Evolutionary conservation across 2,888 invertebrate species (phyloP), one percentile per base, ranked within the genome.

Genomic region (Branchellion lobata): DNA sequence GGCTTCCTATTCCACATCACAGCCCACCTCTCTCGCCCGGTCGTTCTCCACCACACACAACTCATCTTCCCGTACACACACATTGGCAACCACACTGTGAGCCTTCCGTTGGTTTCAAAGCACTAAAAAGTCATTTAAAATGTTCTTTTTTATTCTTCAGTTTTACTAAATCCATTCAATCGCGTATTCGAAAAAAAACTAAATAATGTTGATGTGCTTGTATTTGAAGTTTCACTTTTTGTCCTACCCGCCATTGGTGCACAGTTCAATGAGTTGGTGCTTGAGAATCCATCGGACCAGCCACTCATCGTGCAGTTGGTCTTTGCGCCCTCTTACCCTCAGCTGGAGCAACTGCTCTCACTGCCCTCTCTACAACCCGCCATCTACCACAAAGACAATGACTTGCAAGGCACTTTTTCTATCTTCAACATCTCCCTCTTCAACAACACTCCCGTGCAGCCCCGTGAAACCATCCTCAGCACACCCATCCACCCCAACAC

Each of bases 291-390:
- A 47, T 90, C 91, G 82, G 90, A 90, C 85, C 86, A 88, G 79
- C 90, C 92, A 81, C 87, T 94, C 81, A 88, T 93, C 81, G 89
- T 93, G 84, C 94, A 94, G 86, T 87, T 92, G 80, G 89, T 92
- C n/a, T 90, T 93, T 84, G 90, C 92, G 84, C 90, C 90, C 84
- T 89, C 88, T 83, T 93, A 93, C 87, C 92, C 92, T 18, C 90
- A 90, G 85, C 90, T 91, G 81, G 90, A 90, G 81, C 88, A 87
- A 11, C 84, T 90, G 27, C 83, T 90, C 33, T 80, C 79, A 18
- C 34, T 74, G 14, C 36, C 72, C 51, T 73, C 34, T 31, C 36
- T 1, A 1, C 53, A 61, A 5, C 21, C 29, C 18, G 72, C 51
- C 24, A 33, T 47, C n/a, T 51, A 68, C 29, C n/a, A 40, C 31